These are phyloP conservation scores for Atta cephalotes DNA, from an alignment of 1,140 invertebrate genomes.

Conservation along the genomic window DNA sequence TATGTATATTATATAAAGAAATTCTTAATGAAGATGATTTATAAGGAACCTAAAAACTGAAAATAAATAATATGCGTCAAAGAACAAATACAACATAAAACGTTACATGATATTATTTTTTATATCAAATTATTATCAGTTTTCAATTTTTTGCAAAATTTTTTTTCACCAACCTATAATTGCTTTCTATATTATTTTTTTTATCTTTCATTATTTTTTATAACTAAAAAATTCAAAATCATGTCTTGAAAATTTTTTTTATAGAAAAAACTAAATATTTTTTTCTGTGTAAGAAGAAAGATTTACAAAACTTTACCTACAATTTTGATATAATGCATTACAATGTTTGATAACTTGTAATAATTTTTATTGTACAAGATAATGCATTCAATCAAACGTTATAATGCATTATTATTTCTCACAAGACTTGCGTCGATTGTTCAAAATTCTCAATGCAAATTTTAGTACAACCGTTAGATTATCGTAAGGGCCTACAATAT, in stretches of 20 bases:
- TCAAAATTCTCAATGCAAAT: slow-evolving; percentile 13
- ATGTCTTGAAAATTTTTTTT: background rate
- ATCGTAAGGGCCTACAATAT: background rate
- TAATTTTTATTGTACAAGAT: background rate
- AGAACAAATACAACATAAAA: background rate
- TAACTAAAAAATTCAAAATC: background rate
- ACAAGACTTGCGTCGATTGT: background rate
- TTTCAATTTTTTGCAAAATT: background rate
- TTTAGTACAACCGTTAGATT: slow-evolving; percentile 16
- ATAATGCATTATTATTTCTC: background rate
- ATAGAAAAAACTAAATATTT: too few species aligned
- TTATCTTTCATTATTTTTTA: background rate
- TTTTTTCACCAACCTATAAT: background rate
- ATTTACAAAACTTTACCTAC: background rate
- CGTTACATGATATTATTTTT: background rate
- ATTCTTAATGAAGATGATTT: slow-evolving; percentile 39
- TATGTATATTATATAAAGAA: slow-evolving; percentile 7
- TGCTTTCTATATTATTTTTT: background rate
- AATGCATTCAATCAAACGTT: background rate
- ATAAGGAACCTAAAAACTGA: background rate
- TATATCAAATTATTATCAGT: background rate
- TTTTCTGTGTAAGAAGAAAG: background rate
- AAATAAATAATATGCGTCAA: background rate
- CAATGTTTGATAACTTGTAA: too few species aligned
- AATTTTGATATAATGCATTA: background rate